Percentiles rank a stretch among this genome's conserved stretches.
These are phyloP conservation scores for Deilephila elpenor DNA, from an alignment of 2,888 invertebrate species.

Conservation along the genomic window DNA sequence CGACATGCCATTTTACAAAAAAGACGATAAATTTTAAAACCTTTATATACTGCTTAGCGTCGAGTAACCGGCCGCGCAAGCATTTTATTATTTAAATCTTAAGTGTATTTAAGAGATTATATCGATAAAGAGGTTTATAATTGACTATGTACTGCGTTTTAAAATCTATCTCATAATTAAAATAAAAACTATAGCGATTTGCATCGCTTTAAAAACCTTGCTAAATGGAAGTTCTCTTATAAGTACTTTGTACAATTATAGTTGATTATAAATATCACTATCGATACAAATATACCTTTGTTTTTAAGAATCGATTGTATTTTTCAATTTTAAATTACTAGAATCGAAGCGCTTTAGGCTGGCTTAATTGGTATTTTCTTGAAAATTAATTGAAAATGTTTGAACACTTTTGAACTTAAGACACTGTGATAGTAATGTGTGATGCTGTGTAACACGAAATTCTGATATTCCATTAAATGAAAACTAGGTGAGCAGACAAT, in stretches of 20 bases:
- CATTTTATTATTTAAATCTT: constrained; percentile 19
- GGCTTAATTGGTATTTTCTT: constrained; percentile 14
- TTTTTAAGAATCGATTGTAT: constrained; percentile 26
- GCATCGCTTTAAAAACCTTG: too few relatives aligned
- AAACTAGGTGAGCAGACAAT: constrained; percentile 48
- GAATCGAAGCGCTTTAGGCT: constrained; percentile 12
- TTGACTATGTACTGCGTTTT: background rate
- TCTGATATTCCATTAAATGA: constrained; percentile 40
- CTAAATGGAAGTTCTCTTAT: too few relatives aligned
- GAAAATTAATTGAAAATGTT: background rate
- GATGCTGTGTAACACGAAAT: constrained; percentile 38
- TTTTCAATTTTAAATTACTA: constrained; percentile 15
- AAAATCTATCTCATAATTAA: too few relatives aligned
- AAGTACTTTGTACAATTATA: background rate
- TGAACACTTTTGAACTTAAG: constrained; percentile 34
- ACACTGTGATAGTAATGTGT: constrained; percentile 51
- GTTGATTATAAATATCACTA: constrained; percentile 2
- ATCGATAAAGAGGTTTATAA: constrained; percentile 4
- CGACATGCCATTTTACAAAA: constrained; percentile 36
- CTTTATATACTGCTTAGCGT: constrained; percentile 11
- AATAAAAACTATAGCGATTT: too few relatives aligned
- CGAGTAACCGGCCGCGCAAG: constrained; percentile 8
- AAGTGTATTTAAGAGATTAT: constrained; percentile 6
- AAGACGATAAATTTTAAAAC: constrained; percentile 23
- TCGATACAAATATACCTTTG: constrained; percentile 3